phyloP scores from a whole-genome alignment of 2,888 invertebrate genomes.

The Ligdia adustata region DNA sequence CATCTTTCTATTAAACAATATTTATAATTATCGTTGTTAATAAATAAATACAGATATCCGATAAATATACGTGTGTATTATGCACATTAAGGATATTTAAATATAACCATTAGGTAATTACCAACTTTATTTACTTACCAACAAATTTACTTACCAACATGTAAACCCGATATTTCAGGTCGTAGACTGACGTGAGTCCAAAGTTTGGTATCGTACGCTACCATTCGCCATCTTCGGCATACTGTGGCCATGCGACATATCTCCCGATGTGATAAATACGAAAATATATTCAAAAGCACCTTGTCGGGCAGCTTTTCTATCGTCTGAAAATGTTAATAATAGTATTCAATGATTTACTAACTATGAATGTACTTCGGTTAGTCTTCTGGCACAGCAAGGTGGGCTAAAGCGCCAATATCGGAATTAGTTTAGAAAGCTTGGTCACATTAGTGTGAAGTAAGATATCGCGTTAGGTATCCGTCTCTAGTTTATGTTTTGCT shows the following conservation, averaged over 20 bases:
- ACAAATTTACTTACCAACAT: conserved; percentile 88
- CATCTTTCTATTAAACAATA: too few species aligned
- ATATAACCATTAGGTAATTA: too few species aligned
- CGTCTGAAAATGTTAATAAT: conserved; percentile 85
- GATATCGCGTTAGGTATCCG: neutral
- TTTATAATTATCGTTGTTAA: too few species aligned
- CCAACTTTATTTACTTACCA: too few species aligned
- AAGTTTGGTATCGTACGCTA: conserved; percentile 97
- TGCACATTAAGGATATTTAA: too few species aligned
- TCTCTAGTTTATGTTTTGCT: conserved; percentile 2
- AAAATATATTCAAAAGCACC: conserved; percentile 96
- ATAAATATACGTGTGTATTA: too few species aligned
- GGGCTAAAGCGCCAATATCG: conserved; percentile 4
- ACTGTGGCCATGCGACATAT: conserved; percentile 97
- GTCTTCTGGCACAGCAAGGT: conserved; percentile 1
- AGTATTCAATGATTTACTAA: conserved; percentile 2
- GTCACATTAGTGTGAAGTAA: conserved; percentile 1
- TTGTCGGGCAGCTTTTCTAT: conserved; percentile 99
- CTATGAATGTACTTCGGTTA: neutral
- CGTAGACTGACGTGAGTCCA: conserved; percentile 98
- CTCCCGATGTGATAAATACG: conserved; percentile 96
- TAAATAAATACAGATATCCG: too few species aligned
- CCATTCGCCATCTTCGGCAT: conserved; percentile 97
- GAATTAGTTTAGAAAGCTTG: conserved; percentile 4
- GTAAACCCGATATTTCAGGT: conserved; percentile 97